Evolutionary conservation across 2,113 vertebrate genomes (phyloP).

Genomic region (Strigops habroptila): DNA sequence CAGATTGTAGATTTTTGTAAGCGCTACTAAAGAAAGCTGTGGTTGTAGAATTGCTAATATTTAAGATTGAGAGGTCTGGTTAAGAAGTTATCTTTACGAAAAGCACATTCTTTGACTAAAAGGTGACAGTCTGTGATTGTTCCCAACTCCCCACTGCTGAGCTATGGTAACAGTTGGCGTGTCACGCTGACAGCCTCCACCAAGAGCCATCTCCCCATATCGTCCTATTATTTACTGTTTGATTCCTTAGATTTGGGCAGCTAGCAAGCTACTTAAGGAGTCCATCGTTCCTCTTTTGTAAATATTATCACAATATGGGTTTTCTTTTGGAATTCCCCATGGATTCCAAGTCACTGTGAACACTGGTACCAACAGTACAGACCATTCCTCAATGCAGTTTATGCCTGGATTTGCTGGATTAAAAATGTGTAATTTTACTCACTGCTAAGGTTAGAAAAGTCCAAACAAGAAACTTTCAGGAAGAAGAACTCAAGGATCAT

Average conservation of each 20-base stretch:
- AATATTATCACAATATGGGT: not conserved
- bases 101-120: not conserved
- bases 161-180: not conserved
- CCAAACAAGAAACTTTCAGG: not conserved
- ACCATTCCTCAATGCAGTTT: not conserved
- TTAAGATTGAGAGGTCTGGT: not conserved
- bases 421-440: not conserved
- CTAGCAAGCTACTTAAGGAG: not conserved
- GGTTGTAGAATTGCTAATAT: not conserved
- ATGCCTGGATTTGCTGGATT: not conserved
- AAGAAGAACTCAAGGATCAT: not conserved
- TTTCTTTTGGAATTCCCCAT: not conserved
- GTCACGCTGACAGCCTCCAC: not conserved
- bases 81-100: not conserved
- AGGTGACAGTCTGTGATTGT: not conserved
- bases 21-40: not conserved
- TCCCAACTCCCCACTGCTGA: not conserved
- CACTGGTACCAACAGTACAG: not conserved
- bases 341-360: not conserved
- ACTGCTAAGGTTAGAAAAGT: not conserved
- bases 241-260: not conserved
- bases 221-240: not conserved
- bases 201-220: not conserved
- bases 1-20: not conserved
- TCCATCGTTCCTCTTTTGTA: not conserved